Conservation (phyloP, 2,888 invertebrate species). For the Napeogenes inachia region DNA sequence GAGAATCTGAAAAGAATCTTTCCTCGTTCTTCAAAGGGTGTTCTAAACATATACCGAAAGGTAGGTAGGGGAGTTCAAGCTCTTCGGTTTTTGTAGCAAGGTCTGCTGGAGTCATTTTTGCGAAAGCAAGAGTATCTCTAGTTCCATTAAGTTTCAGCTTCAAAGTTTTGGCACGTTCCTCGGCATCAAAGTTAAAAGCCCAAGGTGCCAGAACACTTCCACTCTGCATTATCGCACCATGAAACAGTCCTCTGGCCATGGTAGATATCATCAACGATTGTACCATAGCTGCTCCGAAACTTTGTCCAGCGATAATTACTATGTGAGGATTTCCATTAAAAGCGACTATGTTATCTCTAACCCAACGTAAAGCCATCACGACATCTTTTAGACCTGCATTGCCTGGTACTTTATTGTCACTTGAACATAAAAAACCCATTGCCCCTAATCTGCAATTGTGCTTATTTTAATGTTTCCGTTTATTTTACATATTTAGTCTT, state of each 20-base stretch:
- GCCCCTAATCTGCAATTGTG: constrained; percentile 49
- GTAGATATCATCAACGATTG: constrained; percentile 54
- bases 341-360: constrained; percentile 64
- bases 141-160: constrained; percentile 33
- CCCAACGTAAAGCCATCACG: constrained; percentile 59
- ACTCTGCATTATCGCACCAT: constrained; percentile 64
- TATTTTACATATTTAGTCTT: background rate
- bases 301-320: constrained; percentile 58
- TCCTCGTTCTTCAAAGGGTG: constrained; percentile 52
- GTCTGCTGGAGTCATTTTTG: constrained; percentile 39
- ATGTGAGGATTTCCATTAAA: constrained; percentile 62
- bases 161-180: constrained; percentile 44
- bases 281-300: constrained; percentile 63
- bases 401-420: constrained; percentile 56
- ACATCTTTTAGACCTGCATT: constrained; percentile 65
- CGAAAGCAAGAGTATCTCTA: constrained; percentile 35
- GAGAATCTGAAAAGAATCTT: constrained; percentile 49
- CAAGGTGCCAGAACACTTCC: constrained; percentile 61
- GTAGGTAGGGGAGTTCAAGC: constrained; percentile 51
- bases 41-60: constrained; percentile 62
- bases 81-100: constrained; percentile 43
- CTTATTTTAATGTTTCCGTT: background rate
- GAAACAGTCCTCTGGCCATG: constrained; percentile 50
- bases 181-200: constrained; percentile 63
- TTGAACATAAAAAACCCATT: constrained; percentile 57